Percentiles rank a stretch among this genome's conserved stretches.
Evolutionary conservation across 2,888 invertebrate genomes (phyloP).

Genomic region (Microplitis manilae): DNA sequence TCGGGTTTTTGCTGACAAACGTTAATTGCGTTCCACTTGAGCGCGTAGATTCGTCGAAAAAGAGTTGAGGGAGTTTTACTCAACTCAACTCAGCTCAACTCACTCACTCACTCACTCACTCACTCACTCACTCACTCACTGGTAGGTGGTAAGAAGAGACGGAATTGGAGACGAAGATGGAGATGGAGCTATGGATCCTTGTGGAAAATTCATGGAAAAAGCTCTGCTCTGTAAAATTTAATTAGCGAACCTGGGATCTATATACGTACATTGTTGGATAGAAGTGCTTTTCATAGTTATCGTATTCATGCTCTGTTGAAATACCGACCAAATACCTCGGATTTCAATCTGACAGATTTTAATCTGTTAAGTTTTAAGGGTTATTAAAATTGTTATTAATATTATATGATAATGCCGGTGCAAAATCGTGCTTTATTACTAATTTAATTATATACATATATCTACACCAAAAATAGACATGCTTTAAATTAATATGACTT

Average conservation of each 20-base stretch:
- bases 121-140: too few species aligned
- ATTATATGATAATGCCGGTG: background rate
- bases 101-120: too few species aligned
- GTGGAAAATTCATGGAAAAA: background rate
- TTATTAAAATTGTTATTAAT: conserved; percentile 1
- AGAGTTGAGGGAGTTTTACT: conserved; percentile 17
- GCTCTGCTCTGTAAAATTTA: background rate
- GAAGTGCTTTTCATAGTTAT: background rate
- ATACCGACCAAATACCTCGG: background rate
- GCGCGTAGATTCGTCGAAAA: conserved; percentile 50
- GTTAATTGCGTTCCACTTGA: conserved; percentile 66
- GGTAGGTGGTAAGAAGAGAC: background rate
- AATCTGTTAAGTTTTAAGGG: background rate
- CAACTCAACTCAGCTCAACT: background rate
- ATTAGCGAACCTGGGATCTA: background rate
- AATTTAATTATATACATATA: too few species aligned
- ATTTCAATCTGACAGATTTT: background rate
- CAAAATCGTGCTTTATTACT: too few species aligned
- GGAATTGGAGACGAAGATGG: background rate
- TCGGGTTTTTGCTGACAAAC: conserved; percentile 46
- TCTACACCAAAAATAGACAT: too few species aligned
- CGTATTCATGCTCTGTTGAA: background rate
- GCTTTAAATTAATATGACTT: too few species aligned
- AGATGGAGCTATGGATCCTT: background rate
- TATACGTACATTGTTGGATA: background rate